These are phyloP conservation scores for Rotaria magnacalcarata DNA, from an alignment of 2,888 invertebrate species.

Conservation along the genomic window DNA sequence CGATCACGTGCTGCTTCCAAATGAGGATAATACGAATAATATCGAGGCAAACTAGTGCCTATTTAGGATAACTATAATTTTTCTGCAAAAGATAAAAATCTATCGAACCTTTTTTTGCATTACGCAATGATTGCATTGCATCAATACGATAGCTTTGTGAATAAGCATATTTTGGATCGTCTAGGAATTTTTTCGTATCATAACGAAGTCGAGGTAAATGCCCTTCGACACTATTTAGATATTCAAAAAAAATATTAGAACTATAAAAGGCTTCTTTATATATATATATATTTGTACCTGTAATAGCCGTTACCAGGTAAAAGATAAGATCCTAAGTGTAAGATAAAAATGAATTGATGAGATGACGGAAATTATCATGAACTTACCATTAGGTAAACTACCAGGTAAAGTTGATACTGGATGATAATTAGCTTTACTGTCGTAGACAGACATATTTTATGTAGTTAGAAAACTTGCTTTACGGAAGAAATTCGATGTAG, in stretches of 20 bases:
- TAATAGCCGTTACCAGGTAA: neutral
- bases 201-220: neutral
- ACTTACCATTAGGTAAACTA: too few species aligned
- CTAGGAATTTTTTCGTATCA: neutral
- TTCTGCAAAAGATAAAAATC: neutral
- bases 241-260: neutral
- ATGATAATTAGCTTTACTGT: neutral
- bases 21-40: conserved; percentile 9
- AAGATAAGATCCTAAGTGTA: neutral
- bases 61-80: neutral
- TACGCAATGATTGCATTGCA: neutral
- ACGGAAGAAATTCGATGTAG: too few species aligned
- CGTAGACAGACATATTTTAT: neutral
- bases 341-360: too few species aligned
- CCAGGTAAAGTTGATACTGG: neutral
- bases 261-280: neutral
- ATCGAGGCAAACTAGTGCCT: conserved; percentile 6
- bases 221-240: neutral
- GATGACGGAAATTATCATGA: too few species aligned
- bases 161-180: neutral
- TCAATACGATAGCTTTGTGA: neutral
- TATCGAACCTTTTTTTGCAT: neutral
- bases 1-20: neutral
- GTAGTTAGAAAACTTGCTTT: too few species aligned
- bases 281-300: neutral